Base-by-base conservation (phyloP, 2,113 vertebrate species). In the Lagopus leucura region DNA sequence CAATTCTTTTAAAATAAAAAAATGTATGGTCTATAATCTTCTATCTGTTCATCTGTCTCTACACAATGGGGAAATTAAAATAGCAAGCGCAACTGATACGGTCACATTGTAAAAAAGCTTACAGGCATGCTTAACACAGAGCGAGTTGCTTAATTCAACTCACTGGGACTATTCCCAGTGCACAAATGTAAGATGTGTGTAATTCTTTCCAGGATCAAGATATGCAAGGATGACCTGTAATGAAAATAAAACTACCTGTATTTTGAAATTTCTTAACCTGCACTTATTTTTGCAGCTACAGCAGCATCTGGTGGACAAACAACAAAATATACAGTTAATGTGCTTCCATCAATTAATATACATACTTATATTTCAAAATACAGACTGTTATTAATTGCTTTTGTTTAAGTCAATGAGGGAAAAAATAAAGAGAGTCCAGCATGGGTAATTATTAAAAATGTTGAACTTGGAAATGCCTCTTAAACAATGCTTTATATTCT, bases 241-340 rank as follows among this genome's bases (percentile, higher is more conserved):
- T 15, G 32, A 95, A 93, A 84, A 75, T 45, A 89, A 67, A 88
- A n/a, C 19, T 21, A 64, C 8, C 20, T 1, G 0, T 10, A 50
- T 36, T 10, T 6, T 38, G 17, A 57, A 22, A 48, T 57, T 45
- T 5, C 67, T 82, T 54, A 13, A 24, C 57, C 52, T 32, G 5
- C 8, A 64, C n/a, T 81, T 77, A 93, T 94, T 95, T 94, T 55
- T 92, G 86, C 76, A 75, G 80, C 75, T 95, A 85, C 7, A 98
- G 94, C 95, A 83, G 2, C 97, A 96, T 65, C 98, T 97, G 88
- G 92, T 97, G 98, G 97, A 88, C 82, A 94, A 88, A 47, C 0
- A 38, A 13, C 9, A 92, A 92, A 80, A 90, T 81, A 85, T 13
- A 50, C 85, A 85, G 27, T 22, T 21, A 2, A 0, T 5, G 24